Evolutionary conservation across 2,113 vertebrate genomes (phyloP).

Genomic region (Hydrolagus affinis): DNA sequence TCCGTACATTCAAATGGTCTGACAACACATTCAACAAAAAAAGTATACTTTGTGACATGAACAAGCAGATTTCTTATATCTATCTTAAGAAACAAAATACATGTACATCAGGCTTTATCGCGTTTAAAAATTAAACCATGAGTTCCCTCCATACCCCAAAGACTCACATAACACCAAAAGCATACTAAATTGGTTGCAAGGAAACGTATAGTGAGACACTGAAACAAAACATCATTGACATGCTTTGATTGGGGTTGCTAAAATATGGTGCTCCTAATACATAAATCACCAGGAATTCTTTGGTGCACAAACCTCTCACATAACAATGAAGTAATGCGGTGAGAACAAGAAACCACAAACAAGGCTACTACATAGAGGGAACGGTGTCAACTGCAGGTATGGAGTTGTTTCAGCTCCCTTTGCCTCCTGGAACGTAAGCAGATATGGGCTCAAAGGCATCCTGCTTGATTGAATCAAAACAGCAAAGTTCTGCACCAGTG

Average conservation of each 20-base stretch:
- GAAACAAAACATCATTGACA: conserved; percentile 14
- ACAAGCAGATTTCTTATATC: background rate
- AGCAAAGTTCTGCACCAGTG: background rate
- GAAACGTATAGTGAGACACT: background rate
- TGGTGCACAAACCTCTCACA: conserved; percentile 12
- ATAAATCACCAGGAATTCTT: conserved; percentile 7
- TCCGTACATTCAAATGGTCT: background rate
- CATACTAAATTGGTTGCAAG: background rate
- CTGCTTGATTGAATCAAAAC: background rate
- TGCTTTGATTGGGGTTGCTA: background rate
- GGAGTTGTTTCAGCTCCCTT: conserved; percentile 30
- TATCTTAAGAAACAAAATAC: background rate
- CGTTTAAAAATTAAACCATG: background rate
- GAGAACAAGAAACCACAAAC: conserved; percentile 14
- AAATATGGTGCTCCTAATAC: conserved; percentile 4
- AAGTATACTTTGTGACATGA: background rate
- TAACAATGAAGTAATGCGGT: conserved; percentile 6
- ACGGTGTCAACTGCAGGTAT: conserved; percentile 9
- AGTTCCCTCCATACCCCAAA: background rate
- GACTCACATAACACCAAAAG: conserved; percentile 12
- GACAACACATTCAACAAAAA: background rate
- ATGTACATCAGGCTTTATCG: background rate
- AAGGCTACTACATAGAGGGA: conserved; percentile 14
- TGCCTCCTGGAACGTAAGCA: conserved; percentile 21
- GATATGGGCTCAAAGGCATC: background rate